Evolutionary conservation across 2,888 invertebrate genomes (phyloP).

Genomic region (Elegia similella): DNA sequence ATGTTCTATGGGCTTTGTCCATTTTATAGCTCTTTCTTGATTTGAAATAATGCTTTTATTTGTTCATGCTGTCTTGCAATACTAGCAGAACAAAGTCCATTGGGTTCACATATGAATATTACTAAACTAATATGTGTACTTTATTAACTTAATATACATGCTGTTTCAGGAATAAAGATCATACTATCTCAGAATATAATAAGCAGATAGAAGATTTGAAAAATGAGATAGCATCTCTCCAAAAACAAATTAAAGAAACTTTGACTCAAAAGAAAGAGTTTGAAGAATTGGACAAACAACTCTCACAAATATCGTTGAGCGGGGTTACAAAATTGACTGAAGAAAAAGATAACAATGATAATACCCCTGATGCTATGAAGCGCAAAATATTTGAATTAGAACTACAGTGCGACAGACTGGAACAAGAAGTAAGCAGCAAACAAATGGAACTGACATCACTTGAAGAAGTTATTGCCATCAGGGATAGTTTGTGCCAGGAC

Average conservation of each 20-base stretch:
- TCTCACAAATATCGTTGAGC: slow-evolving; percentile 32
- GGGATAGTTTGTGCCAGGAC: slow-evolving; percentile 71
- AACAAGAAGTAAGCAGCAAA: slow-evolving; percentile 63
- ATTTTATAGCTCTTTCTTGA: too few species aligned
- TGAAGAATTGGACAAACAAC: slow-evolving; percentile 40
- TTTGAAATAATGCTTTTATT: too few species aligned
- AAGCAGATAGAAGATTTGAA: slow-evolving; percentile 72
- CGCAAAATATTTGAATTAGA: slow-evolving; percentile 52
- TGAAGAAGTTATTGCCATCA: slow-evolving; percentile 67
- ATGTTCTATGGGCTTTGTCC: neutral
- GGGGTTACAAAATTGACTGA: slow-evolving; percentile 15
- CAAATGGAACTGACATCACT: slow-evolving; percentile 66
- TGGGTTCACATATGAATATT: too few species aligned
- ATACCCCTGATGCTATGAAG: slow-evolving; percentile 44
- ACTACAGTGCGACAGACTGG: slow-evolving; percentile 58
- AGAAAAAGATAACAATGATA: slow-evolving; percentile 12
- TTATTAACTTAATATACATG: too few species aligned
- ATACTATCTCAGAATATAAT: slow-evolving; percentile 65
- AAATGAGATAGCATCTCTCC: slow-evolving; percentile 54
- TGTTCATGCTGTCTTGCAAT: too few species aligned
- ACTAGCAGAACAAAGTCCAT: too few species aligned
- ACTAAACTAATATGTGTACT: too few species aligned
- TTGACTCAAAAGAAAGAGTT: slow-evolving; percentile 34
- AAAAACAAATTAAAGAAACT: slow-evolving; percentile 40
- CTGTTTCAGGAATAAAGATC: slow-evolving; percentile 66